Base-by-base conservation (phyloP, 2,113 vertebrate species). In the Forbesichthys agassizii region DNA sequence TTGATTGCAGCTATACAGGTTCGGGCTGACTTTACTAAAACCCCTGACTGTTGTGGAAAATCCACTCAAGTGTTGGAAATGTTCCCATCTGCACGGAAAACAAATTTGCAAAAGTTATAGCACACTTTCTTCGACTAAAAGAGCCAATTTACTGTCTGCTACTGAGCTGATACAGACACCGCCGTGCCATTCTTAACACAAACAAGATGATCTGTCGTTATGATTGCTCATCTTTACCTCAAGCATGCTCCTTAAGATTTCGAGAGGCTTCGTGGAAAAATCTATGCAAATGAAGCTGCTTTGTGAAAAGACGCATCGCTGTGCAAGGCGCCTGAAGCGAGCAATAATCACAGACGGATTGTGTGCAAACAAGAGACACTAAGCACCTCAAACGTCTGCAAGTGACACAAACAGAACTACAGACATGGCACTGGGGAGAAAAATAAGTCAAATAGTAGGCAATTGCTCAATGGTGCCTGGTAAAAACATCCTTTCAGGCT, bases 301-400 rank as follows among this genome's bases (percentile, higher is more conserved):
- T 80, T 80, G 75, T 81, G 79, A 74, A 82, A 72, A 82, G 83
- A 85, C 48, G 54, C 80, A 73, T 80, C 74, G 42, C 70, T 54
- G 75, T 72, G 78, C 59, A 33, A 36, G 78, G 67, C 73, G 78
- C 81, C 70, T 52, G 75, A 68, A 85, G 83, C 75, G 61, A 64
- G 81, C 81, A 84, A 84, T 88, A 91, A 92, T 92, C 90, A 93
- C 81, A 82, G 84, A 33, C 55, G 68, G 80, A 91, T 91, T 90
- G 89, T 91, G 89, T 89, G 86, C 89, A 92, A 92, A 92, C 88
- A 93, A 92, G 89, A 82, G 89, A 78, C 70, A 79, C 83, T 90
- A 87, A 93, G 83, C 74, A 89, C 84, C 77, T 84, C 68, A 75
- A 85, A 83, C 75, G 78, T 76, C 77, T 51, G 74, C 62, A 5